Percentiles rank a stretch among this genome's conserved stretches.
Conservation (phyloP, 2,888 invertebrate genomes). For the Erynnis tages region DNA sequence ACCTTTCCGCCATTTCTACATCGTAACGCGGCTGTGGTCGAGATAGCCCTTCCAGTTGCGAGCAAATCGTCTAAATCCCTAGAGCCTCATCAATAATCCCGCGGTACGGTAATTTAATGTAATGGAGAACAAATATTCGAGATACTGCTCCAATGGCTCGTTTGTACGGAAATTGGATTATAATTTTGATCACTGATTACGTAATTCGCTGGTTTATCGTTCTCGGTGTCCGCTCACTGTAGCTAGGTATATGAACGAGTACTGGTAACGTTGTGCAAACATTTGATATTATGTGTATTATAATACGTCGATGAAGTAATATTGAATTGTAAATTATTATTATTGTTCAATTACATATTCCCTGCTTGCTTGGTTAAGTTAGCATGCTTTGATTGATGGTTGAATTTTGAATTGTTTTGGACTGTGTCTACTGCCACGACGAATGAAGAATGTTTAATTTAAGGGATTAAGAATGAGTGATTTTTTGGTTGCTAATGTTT, state of each 20-base stretch:
- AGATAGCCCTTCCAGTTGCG: conserved; percentile 33
- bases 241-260: background rate
- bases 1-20: background rate
- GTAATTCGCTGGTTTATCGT: conserved; percentile 11
- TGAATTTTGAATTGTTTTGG: too few species aligned
- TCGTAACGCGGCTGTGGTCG: conserved; percentile 5
- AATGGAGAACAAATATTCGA: conserved; percentile 44
- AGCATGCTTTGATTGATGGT: too few species aligned
- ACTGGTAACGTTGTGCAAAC: background rate
- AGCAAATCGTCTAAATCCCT: conserved; percentile 38
- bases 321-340: too few species aligned
- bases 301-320: too few species aligned
- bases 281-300: background rate
- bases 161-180: conserved; percentile 13
- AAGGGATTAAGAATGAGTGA: too few species aligned
- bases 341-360: too few species aligned
- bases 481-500: too few species aligned
- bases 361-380: too few species aligned
- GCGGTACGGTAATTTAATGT: conserved; percentile 42
- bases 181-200: conserved; percentile 32
- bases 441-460: too few species aligned
- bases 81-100: conserved; percentile 39
- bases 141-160: conserved; percentile 19
- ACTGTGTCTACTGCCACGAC: too few species aligned
- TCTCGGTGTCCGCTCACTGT: background rate